These are phyloP conservation scores for Sterrhoptilus dennistouni DNA, from an alignment of 2,113 vertebrate species.

Conservation along the genomic window DNA sequence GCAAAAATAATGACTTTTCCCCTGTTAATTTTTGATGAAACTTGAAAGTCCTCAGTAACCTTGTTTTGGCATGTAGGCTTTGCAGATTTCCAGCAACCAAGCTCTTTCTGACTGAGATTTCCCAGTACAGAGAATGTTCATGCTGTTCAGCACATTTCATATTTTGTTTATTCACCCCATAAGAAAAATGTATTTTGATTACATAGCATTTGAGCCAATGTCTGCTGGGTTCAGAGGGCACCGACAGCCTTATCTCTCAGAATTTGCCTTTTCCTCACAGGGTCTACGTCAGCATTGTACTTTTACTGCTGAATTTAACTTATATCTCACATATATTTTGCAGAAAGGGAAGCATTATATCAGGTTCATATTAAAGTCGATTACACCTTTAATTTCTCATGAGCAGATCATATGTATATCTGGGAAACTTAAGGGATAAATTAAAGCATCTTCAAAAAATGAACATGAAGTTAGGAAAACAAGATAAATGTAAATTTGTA, in stretches of 20 bases:
- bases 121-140: neutral
- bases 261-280: neutral
- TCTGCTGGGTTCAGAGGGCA: neutral
- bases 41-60: neutral
- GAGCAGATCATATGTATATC: neutral
- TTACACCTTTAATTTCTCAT: neutral
- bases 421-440: neutral
- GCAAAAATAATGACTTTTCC: neutral
- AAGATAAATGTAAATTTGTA: neutral
- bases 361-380: neutral
- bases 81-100: neutral
- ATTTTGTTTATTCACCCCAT: neutral
- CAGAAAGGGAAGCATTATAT: neutral
- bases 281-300: neutral
- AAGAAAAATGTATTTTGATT: neutral
- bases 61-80: neutral
- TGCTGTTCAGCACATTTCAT: neutral
- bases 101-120: neutral
- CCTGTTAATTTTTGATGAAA: neutral
- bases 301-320: neutral
- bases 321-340: fast-evolving
- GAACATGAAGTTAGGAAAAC: neutral
- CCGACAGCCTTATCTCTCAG: neutral
- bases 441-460: neutral
- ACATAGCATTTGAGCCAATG: neutral